Base-by-base conservation (phyloP, 1,140 invertebrate genomes). In the Lepidurus arcticus region DNA sequence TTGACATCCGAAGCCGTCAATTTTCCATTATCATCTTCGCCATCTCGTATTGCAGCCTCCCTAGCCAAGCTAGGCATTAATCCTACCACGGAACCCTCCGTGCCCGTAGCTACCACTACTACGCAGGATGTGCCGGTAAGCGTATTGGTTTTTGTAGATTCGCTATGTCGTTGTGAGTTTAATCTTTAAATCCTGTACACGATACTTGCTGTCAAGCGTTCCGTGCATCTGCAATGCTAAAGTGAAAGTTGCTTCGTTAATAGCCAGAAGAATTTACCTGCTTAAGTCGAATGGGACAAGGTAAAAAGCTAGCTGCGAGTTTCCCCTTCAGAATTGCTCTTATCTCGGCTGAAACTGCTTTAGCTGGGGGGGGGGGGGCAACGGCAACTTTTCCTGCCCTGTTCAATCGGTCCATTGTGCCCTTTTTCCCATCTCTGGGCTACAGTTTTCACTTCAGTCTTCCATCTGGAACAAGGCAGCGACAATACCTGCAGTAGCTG, bases 391-490 rank as follows among this genome's bases (percentile, higher is more conserved):
- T 65, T 65, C 13, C 53, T 65, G 53, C 21, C 8, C 13, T 65
- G 21, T 65, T 21, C 53, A 65, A 16, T 65, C 53, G 53, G 53
- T 65, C 53, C 53, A 16, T 65, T 13, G 16, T 65, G 53, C 53
- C 53, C 53, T 21, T 16, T 47, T 47, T 7, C 21, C 53, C 16
- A 21, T 65, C 21, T 65, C 53, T 7, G 21, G 8, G 53, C 7
- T 65, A n/a, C 53, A 65, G 53, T 65, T 65, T 65, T 65, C 53
- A n/a, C 53, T 65, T 65, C 13, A 65, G 53, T 65, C 53, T 65
- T 65, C 53, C 53, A 65, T 65, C 53, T 65, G 53, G 53, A 65
- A n/a, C 53, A 65, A 13, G 53, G 53, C 16, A 65, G 53, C 53
- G 21, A 65, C 53, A 4, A 65, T 65, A 65, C 53, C 1, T 16